Conservation (phyloP, 2,888 invertebrate genomes). For the Adela reaumurella region DNA sequence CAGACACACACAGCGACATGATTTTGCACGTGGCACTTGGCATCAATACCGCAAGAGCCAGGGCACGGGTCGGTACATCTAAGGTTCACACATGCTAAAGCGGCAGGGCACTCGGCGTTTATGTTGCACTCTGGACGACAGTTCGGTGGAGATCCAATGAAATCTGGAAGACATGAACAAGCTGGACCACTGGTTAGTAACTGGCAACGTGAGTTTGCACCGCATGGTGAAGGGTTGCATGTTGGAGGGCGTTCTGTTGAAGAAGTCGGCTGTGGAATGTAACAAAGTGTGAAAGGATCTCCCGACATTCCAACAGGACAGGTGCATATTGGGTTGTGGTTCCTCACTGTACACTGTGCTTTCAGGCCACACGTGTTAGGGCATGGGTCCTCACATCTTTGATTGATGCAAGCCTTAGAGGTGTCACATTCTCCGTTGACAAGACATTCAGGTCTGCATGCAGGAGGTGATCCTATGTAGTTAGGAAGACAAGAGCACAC, state of each 20-base stretch:
- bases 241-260: slow-evolving; percentile 67
- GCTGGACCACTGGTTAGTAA: slow-evolving; percentile 68
- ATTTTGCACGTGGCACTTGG: slow-evolving; percentile 73
- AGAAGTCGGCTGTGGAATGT: slow-evolving; percentile 43
- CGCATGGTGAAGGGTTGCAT: slow-evolving; percentile 80
- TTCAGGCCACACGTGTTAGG: slow-evolving; percentile 83
- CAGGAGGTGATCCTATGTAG: slow-evolving; percentile 74
- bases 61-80: slow-evolving; percentile 81
- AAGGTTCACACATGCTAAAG: slow-evolving; percentile 72
- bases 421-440: slow-evolving; percentile 82
- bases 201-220: slow-evolving; percentile 78
- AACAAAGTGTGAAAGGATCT: slow-evolving; percentile 80
- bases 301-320: slow-evolving; percentile 83
- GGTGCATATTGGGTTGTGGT: slow-evolving; percentile 85
- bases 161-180: slow-evolving; percentile 76
- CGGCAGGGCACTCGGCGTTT: slow-evolving; percentile 75
- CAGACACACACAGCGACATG: slow-evolving; percentile 81
- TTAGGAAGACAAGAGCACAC: slow-evolving; percentile 81
- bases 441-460: slow-evolving; percentile 80
- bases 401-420: slow-evolving; percentile 80
- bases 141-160: slow-evolving; percentile 72
- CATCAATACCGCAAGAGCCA: slow-evolving; percentile 77
- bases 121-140: slow-evolving; percentile 79
- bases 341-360: slow-evolving; percentile 77
- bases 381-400: slow-evolving; percentile 85